Base-by-base conservation (phyloP, 2,888 invertebrate species). In the Choristoneura rosaceana region DNA sequence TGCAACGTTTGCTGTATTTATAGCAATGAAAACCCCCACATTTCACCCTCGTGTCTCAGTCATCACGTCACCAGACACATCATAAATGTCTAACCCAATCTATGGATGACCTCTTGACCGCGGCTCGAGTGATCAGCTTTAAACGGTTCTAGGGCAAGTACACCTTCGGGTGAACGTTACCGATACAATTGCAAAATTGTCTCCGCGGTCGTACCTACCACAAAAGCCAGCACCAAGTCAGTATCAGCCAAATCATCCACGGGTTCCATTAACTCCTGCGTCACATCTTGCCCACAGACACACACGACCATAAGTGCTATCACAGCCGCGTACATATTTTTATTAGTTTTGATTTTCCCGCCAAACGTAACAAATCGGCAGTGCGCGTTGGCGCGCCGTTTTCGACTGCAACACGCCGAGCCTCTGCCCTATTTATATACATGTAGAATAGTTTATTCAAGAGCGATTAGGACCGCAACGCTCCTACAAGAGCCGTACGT, bases 381-480 rank as follows among this genome's bases (percentile, higher is more conserved):
- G 82, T 85, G 84, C 92, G 88, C 91, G 90, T 78, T 85, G 89
- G 88, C 91, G 89, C 81, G 83, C 84, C 80, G 87, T 84, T 91
- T 89, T 90, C 90, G 88, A 93, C 93, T 93, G 92, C 89, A 86
- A 82, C 77, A 80, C 84, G 75, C 84, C 76, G 82, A 88, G 89
- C 79, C 86, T 89, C 84, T 86, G 88, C 84, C 88, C 87, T 87
- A 88, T 90, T 91, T 93, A 93, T 92, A 93, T 91, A 88, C 83
- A 88, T 84, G 88, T 87, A 90, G 84, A 87, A 84, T 86, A 86
- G 84, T 83, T 82, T 80, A 84, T 81, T 78, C 79, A 82, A 83
- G 84, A 86, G 87, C 67, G 84, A 84, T 81, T 83, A 81, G 79
- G 78, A 81, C 77, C 79, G 79, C 68, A 73, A 63, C 75, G 73